phyloP scores from a whole-genome alignment of 2,888 invertebrate genomes.

The Drosophila paracracens region DNA sequence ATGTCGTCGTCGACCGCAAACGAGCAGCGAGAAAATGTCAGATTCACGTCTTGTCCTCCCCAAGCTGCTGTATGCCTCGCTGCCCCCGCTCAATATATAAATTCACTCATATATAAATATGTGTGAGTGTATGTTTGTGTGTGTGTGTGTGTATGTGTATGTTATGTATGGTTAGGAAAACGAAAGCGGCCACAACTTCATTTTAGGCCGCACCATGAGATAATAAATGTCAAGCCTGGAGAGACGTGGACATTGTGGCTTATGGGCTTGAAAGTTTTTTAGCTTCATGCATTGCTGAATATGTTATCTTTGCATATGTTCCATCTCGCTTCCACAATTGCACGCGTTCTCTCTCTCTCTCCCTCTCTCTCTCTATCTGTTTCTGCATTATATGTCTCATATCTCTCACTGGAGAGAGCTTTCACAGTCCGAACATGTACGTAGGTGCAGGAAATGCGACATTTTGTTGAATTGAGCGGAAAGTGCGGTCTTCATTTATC shows the following conservation, averaged over 20 bases:
- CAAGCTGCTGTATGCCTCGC: neutral
- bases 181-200: constrained; percentile 54
- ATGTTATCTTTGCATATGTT: constrained; percentile 67
- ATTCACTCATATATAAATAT: constrained; percentile 1
- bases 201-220: constrained; percentile 66
- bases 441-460: constrained; percentile 55
- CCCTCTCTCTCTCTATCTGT: neutral
- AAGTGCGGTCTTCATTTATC: constrained; percentile 52
- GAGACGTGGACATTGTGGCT: constrained; percentile 80
- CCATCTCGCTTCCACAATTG: constrained; percentile 12
- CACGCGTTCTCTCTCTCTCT: neutral
- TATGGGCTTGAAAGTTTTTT: constrained; percentile 74
- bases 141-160: constrained; percentile 22
- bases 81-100: constrained; percentile 1
- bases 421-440: constrained; percentile 36
- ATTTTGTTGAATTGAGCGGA: constrained; percentile 61
- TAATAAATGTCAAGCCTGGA: constrained; percentile 77
- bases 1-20: constrained; percentile 63
- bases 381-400: neutral
- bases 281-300: constrained; percentile 73
- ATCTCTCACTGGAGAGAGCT: constrained; percentile 1
- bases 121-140: constrained; percentile 9
- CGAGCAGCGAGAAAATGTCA: constrained; percentile 59
- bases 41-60: constrained; percentile 24
- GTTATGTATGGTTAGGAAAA: constrained; percentile 38